Evolutionary conservation across 2,113 vertebrate genomes (phyloP), one percentile per base, ranked within the genome.

Genomic region (Pleuronectes platessa): DNA sequence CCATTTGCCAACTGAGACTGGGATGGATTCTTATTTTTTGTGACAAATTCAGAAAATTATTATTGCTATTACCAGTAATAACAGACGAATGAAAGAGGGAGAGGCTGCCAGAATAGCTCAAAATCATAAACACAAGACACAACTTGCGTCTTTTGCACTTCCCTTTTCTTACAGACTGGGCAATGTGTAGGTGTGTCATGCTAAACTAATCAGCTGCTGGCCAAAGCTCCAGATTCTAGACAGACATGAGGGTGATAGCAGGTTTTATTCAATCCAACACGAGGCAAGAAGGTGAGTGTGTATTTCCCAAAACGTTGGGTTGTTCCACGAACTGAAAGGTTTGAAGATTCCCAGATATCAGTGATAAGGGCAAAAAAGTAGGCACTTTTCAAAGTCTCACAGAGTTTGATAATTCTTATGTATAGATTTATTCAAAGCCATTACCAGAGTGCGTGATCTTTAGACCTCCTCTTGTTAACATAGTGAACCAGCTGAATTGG

Each of bases 401-500:
- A 31, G 51, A 63, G 68, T 51, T 18, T 27, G 13, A 55, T 21
- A 76, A 49, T 24, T 14, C 6, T 45, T 56, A 21, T 31, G 2
- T 40, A 53, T 35, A 45, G 24, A 75, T 68, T 42, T 51, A 61
- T 67, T 31, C 5, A 74, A 60, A 79, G 63, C 68, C 59, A 49
- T n/a, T 15, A 5, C 20, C 20, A 3, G 49, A 20, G 0, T 60
- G 20, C 53, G 23, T 35, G 70, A 82, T 83, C 76, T 78, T 86
- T 45, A 61, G 15, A 55, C 12, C 45, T 23, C 73, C 59, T 42
- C 56, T 51, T 10, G 58, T 80, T 84, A 67, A 62, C 78, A 17
- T 67, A 58, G 59, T 1, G 53, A 79, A 79, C 45, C 2, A 37
- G 65, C 74, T 74, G 42, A 64, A 64, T 55, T 76, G 71, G 70